Base-by-base conservation (phyloP, 2,797 vertebrate genomes). In the Champsocephalus gunnari region DNA sequence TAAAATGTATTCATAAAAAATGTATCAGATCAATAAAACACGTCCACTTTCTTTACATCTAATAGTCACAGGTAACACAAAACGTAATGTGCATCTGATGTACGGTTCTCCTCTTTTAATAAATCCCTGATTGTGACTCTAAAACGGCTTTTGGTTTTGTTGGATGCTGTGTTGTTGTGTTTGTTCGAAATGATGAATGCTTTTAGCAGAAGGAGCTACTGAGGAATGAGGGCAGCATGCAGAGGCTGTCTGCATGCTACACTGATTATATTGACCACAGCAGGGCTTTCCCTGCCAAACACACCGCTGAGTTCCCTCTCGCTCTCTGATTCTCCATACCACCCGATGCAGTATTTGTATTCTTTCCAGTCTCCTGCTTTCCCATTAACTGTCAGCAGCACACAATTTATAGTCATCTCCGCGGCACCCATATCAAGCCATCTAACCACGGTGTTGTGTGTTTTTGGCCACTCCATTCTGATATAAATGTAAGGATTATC, bases 351-450 rank as follows among this genome's bases (percentile, higher is more conserved):
- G 50, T 58, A 59, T 82, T 81, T 82, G 63, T 77, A 61, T 83
- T 80, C 80, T 84, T 82, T 83, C 77, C 74, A 75, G 71, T 78
- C 75, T 82, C 65, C 72, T 71, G 71, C 60, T 14, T 81, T 89
- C 85, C 87, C 82, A 90, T 92, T 85, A 89, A 81, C 87, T 86
- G 75, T 87, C 87, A 89, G 74, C 48, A 48, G 67, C 73, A 75
- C 59, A 75, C 76, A 54, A 80, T 68, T 66, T 75, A 84, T 71
- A 54, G 74, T 44, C 16, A 45, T 76, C 66, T 54, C 71, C 58
- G 66, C 56, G 56, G 74, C 51, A 69, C 81, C 67, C 61, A 70
- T 59, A 78, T 41, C 56, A 72, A 34, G 34, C 61, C 43, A 71
- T 59, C 79, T 64, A 73, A 75, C 24, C 34, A 54, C 60, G 38